These are phyloP conservation scores for Thelohanellus kitauei DNA, from an alignment of 30 jellyfish, hydroid and myxozoan species.

Conservation along the genomic window DNA sequence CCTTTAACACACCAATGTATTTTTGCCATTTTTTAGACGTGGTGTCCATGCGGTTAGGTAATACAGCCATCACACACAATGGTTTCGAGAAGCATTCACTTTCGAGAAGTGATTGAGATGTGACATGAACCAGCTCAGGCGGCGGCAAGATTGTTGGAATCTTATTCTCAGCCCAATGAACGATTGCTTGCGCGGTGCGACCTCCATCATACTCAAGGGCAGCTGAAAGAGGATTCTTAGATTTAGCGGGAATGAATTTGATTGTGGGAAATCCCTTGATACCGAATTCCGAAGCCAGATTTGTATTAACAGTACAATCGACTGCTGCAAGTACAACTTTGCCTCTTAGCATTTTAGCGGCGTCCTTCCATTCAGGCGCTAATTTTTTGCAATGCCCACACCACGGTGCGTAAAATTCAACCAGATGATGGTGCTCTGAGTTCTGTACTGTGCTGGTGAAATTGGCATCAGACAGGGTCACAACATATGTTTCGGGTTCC, in stretches of 20 bases:
- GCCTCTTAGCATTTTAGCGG: constrained; percentile 62
- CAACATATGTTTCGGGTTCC: too few relatives aligned
- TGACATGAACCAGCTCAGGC: constrained; percentile 29
- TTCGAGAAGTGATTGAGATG: constrained; percentile 8
- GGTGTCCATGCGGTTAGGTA: constrained; percentile 41
- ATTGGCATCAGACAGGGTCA: constrained; percentile 33
- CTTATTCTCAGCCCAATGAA: constrained; percentile 21
- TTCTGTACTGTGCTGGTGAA: constrained; percentile 34
- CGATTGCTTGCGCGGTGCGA: constrained; percentile 42
- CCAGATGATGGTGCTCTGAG: constrained; percentile 37
- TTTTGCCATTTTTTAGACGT: constrained; percentile 40
- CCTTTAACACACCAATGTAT: constrained; percentile 16
- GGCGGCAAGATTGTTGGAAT: constrained; percentile 30
- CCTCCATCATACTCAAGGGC: constrained; percentile 48
- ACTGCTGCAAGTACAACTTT: constrained; percentile 41
- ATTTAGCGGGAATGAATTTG: constrained; percentile 15
- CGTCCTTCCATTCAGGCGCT: constrained; percentile 84
- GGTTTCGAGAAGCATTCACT: constrained; percentile 33
- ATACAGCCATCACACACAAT: constrained; percentile 32
- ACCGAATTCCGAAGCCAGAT: constrained; percentile 14
- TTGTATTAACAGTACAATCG: constrained; percentile 45
- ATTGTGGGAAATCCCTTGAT: not conserved
- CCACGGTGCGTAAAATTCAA: constrained; percentile 89
- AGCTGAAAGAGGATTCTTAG: constrained; percentile 19
- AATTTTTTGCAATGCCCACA: constrained; percentile 70